Evolutionary conservation across 2,797 vertebrate genomes (phyloP).

Genomic region (Lophotriccus pileatus): DNA sequence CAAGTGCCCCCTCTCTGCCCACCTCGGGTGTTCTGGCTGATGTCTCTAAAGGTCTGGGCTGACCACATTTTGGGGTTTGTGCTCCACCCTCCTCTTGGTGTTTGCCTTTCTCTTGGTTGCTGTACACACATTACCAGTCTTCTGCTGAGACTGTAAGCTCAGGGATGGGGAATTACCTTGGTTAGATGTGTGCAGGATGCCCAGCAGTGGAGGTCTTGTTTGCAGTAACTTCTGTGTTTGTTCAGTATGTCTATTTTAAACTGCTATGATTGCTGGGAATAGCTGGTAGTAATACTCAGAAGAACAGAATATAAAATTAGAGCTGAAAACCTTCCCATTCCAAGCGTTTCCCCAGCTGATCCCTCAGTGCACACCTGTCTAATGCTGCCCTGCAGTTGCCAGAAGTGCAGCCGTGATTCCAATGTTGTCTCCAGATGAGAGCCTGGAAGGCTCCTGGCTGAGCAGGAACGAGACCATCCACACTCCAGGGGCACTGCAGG

Average conservation of each 20-base stretch:
- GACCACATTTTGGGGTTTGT: background rate
- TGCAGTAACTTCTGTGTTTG: background rate
- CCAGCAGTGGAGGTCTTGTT: background rate
- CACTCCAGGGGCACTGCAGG: conserved; percentile 90
- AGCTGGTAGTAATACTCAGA: background rate
- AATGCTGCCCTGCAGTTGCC: background rate
- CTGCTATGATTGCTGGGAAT: background rate
- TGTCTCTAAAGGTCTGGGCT: background rate
- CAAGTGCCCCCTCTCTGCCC: background rate
- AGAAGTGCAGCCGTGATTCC: background rate
- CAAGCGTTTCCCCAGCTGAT: background rate
- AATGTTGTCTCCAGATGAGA: conserved; percentile 83
- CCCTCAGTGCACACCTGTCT: background rate
- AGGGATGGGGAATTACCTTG: background rate
- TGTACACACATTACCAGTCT: background rate
- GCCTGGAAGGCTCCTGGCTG: conserved; percentile 92
- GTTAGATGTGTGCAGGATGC: background rate
- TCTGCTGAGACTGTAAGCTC: background rate
- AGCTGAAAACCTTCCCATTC: background rate
- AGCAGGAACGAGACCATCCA: conserved; percentile 92
- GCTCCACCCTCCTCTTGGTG: background rate
- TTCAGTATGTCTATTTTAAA: background rate
- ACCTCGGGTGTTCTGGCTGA: background rate
- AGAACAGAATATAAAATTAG: background rate
- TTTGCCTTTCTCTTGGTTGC: background rate